Percentiles rank a stretch among this genome's conserved stretches.
These are phyloP conservation scores for Solen grandis DNA, from an alignment of 1,140 invertebrate genomes.

Conservation along the genomic window DNA sequence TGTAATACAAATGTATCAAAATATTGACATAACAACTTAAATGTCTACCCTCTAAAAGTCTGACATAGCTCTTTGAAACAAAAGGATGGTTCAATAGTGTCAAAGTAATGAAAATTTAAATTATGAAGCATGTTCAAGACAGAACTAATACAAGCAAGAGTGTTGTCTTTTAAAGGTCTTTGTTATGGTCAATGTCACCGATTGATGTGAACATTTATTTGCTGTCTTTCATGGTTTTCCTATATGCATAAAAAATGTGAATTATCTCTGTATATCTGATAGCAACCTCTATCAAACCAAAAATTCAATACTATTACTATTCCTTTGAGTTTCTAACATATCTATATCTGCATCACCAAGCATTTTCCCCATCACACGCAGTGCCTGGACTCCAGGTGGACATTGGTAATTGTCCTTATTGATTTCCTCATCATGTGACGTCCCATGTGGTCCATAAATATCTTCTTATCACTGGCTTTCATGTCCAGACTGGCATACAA, in stretches of 20 bases:
- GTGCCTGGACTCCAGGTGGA: not conserved
- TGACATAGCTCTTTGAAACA: too few species aligned
- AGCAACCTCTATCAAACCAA: not conserved
- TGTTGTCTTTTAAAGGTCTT: not conserved
- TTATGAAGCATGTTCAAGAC: too few species aligned
- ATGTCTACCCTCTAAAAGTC: too few species aligned
- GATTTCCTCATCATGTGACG: not conserved
- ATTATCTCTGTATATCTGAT: not conserved
- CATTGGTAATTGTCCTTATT: conserved; percentile 32
- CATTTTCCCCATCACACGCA: conserved; percentile 10
- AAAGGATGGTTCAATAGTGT: too few species aligned
- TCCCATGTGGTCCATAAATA: conserved; percentile 31
- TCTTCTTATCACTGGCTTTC: not conserved
- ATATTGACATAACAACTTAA: too few species aligned
- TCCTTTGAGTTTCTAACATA: not conserved
- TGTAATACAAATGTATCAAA: too few species aligned
- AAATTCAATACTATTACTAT: not conserved
- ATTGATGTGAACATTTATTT: not conserved
- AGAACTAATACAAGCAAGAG: not conserved
- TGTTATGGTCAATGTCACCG: not conserved
- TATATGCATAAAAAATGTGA: not conserved
- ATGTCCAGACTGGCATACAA: conserved; percentile 31
- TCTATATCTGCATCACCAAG: not conserved
- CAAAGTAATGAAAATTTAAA: not conserved
- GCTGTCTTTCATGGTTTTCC: not conserved